Conservation (phyloP, 2,888 invertebrate genomes). For the Ophion ellenae region DNA sequence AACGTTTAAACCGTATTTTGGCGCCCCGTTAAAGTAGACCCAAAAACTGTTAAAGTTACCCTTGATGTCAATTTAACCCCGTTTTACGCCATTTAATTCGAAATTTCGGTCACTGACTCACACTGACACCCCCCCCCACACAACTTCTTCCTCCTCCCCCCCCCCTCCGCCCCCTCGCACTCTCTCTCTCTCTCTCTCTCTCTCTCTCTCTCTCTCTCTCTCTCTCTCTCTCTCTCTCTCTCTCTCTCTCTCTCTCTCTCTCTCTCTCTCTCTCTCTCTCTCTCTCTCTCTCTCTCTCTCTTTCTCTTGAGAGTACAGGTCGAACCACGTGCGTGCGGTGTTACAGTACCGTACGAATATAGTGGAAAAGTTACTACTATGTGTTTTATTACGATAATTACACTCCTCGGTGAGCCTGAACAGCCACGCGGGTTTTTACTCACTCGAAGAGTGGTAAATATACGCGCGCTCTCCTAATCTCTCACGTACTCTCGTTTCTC, state of each 20-base stretch:
- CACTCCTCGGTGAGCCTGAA: constrained; percentile 29
- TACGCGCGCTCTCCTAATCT: constrained; percentile 23
- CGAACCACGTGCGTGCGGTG: constrained; percentile 55
- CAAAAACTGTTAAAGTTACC: too few species aligned
- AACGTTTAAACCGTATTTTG: too few species aligned
- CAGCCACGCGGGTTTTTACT: constrained; percentile 21
- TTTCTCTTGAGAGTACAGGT: constrained; percentile 45
- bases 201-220: too few species aligned
- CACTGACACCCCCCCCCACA: too few species aligned
- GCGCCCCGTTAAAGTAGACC: too few species aligned
- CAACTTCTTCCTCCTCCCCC: too few species aligned
- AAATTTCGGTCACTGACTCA: too few species aligned
- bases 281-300: too few species aligned
- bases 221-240: neutral
- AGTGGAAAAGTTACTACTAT: constrained; percentile 52
- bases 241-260: too few species aligned
- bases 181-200: neutral
- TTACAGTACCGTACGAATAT: constrained; percentile 47
- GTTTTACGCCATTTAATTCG: too few species aligned
- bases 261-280: neutral
- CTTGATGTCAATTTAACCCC: too few species aligned
- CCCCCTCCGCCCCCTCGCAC: too few species aligned
- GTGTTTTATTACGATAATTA: constrained; percentile 64
- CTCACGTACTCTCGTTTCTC: constrained; percentile 21
- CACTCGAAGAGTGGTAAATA: constrained; percentile 9